These are phyloP conservation scores for Heliconius hermathena DNA, from an alignment of 1,140 invertebrate genomes.

Conservation along the genomic window DNA sequence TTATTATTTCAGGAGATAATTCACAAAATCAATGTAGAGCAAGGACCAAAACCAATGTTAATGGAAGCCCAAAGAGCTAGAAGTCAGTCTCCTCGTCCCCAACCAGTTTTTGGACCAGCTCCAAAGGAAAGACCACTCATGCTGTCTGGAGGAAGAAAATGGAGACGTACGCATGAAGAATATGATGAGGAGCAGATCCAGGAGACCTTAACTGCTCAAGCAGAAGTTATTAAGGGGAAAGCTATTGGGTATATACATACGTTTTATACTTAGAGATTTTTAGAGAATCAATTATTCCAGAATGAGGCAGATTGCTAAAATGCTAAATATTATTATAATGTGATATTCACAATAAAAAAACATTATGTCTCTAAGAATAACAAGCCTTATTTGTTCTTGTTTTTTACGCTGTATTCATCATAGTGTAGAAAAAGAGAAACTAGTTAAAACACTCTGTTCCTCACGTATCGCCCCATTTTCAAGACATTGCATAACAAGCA, in stretches of 20 bases:
- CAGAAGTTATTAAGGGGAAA: constrained; percentile 89
- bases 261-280: no score
- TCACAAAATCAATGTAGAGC: constrained; percentile 40
- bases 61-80: neutral
- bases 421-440: no score
- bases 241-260: constrained; percentile 84
- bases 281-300: no score
- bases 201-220: constrained; percentile 87
- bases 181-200: constrained; percentile 90
- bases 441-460: no score
- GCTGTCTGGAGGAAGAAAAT: constrained; percentile 87
- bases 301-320: no score
- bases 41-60: neutral
- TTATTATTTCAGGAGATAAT: constrained; percentile 31
- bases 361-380: no score
- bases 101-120: constrained; percentile 81
- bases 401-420: no score
- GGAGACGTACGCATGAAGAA: constrained; percentile 89
- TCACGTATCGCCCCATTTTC: no score
- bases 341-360: no score
- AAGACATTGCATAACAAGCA: no score
- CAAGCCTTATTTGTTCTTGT: no score
- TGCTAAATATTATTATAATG: no score
- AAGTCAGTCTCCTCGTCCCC: constrained; percentile 9
- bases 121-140: constrained; percentile 83